Conservation (phyloP, 1,140 invertebrate species). For the Hylaeus anthracinus region DNA sequence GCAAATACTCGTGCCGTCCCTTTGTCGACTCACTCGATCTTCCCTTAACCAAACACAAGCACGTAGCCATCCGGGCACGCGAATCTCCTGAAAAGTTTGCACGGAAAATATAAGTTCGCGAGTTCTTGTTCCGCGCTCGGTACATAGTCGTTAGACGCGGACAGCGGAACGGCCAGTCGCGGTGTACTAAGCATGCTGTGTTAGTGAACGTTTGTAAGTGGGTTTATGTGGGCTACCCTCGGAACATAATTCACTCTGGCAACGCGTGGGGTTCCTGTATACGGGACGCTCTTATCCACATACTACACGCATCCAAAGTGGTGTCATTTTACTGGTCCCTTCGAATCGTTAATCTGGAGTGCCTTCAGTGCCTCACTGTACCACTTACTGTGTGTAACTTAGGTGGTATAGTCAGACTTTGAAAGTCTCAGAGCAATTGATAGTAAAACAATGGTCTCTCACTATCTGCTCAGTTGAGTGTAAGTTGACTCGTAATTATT, state of each 20-base stretch:
- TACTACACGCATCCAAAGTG: background rate
- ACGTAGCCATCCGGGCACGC: background rate
- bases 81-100: background rate
- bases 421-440: too few species aligned
- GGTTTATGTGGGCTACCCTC: constrained; percentile 59
- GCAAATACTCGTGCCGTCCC: background rate
- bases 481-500: too few species aligned
- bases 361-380: too few species aligned
- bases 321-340: too few species aligned
- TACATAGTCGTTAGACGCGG: background rate
- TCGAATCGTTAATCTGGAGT: too few species aligned
- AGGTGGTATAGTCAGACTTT: too few species aligned
- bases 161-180: background rate
- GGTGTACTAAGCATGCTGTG: background rate
- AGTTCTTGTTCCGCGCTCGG: background rate
- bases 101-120: background rate
- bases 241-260: constrained; percentile 60
- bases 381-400: too few species aligned
- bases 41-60: background rate
- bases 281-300: background rate
- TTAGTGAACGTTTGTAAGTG: constrained; percentile 60
- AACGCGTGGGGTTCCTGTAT: constrained; percentile 9
- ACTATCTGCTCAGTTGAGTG: too few species aligned
- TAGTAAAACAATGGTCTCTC: too few species aligned
- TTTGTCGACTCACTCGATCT: background rate